Percentiles rank a stretch among this genome's conserved stretches.
phyloP scores from a whole-genome alignment of 2,113 vertebrate genomes.

The Tetraodon nigroviridis region DNA sequence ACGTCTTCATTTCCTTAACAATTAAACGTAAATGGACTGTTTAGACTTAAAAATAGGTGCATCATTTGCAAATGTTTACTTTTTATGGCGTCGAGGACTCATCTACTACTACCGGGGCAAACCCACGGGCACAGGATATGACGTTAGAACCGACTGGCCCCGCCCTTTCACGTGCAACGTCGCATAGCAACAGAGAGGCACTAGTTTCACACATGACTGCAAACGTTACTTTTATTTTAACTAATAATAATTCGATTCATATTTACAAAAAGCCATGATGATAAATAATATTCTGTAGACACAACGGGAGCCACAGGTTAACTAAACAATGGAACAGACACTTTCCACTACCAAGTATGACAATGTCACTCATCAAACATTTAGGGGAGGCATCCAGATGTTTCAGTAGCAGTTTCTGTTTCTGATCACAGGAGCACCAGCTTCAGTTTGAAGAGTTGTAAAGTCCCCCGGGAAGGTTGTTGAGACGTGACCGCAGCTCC shows the following conservation, averaged over 20 bases:
- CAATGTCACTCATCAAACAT: slow-evolving; percentile 9
- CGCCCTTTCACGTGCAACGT: not conserved
- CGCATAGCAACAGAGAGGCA: not conserved
- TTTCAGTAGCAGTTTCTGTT: slow-evolving; percentile 28
- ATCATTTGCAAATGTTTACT: no score
- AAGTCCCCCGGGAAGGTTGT: slow-evolving; percentile 86
- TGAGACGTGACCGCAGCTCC: slow-evolving; percentile 91
- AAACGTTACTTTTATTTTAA: not conserved
- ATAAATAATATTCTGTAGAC: slow-evolving; percentile 24
- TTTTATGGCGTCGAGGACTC: no score
- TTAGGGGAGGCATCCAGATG: slow-evolving; percentile 21
- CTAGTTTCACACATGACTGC: not conserved
- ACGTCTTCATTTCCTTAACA: no score
- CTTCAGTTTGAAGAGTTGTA: slow-evolving; percentile 79
- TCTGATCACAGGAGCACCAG: slow-evolving; percentile 30
- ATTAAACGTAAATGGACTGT: no score
- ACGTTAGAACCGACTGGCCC: not conserved
- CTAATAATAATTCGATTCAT: not conserved
- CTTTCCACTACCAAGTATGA: slow-evolving; percentile 14
- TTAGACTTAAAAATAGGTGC: no score
- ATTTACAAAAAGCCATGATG: no score
- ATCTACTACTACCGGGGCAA: no score
- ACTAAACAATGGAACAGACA: slow-evolving; percentile 13
- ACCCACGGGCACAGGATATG: no score
- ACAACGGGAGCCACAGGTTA: slow-evolving; percentile 19